Conservation (phyloP, 1,140 invertebrate genomes). For the Drosophila serrata region DNA sequence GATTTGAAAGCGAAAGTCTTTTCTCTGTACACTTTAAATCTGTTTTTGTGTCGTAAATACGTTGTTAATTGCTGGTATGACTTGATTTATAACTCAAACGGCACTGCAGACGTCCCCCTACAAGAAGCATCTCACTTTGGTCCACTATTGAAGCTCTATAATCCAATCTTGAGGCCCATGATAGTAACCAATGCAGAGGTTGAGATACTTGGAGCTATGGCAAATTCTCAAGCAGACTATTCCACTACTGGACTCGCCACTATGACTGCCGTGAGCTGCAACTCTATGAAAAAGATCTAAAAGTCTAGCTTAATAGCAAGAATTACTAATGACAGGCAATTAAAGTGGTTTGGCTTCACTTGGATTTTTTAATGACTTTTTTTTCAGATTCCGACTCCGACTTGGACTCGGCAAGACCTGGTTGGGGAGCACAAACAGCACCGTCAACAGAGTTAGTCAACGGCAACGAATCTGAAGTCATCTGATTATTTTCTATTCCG, state of each 20-base stretch:
- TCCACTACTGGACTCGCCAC: neutral
- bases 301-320: slow-evolving; percentile 3
- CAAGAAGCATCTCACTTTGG: neutral
- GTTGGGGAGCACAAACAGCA: slow-evolving; percentile 2
- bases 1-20: slow-evolving; percentile 37
- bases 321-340: slow-evolving; percentile 19
- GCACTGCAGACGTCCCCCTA: neutral
- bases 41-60: slow-evolving; percentile 13
- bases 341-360: slow-evolving; percentile 3
- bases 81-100: slow-evolving; percentile 24
- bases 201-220: too few species aligned
- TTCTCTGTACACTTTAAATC: slow-evolving; percentile 4
- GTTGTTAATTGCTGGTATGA: slow-evolving; percentile 5
- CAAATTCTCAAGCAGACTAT: neutral
- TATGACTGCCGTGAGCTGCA: neutral
- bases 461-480: slow-evolving; percentile 15
- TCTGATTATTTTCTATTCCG: slow-evolving; percentile 24
- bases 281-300: neutral
- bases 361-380: slow-evolving; percentile 27
- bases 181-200: too few species aligned
- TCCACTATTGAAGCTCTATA: neutral
- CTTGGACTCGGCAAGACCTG: neutral
- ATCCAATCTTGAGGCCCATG: neutral
- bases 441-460: slow-evolving; percentile 1
- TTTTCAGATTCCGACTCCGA: neutral